Conservation (phyloP, 2,113 vertebrate genomes). For the Ceyx cyanopectus region DNA sequence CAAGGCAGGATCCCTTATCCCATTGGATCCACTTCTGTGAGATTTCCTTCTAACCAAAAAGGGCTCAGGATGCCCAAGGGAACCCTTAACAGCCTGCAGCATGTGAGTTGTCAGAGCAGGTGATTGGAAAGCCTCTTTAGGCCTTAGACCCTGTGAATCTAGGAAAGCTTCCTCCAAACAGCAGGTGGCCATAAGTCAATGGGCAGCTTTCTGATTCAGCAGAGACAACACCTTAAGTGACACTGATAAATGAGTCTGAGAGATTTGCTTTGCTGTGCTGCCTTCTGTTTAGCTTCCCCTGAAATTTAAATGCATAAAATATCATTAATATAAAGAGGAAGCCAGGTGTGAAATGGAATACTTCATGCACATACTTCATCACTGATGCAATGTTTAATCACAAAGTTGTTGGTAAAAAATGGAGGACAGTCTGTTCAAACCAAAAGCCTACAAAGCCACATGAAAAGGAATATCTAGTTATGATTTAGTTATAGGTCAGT, state of each 20-base stretch:
- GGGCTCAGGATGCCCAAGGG: neutral
- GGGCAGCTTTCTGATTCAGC: conserved; percentile 23
- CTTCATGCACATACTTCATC: neutral
- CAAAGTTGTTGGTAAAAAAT: neutral
- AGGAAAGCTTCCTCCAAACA: neutral
- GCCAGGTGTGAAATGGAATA: conserved; percentile 35
- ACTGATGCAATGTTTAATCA: neutral
- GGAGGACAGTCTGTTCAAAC: neutral
- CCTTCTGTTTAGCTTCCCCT: neutral
- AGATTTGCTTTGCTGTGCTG: neutral
- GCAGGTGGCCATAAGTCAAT: neutral
- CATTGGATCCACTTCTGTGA: neutral
- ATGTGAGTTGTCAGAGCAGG: neutral
- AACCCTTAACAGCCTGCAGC: neutral
- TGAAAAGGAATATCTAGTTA: neutral
- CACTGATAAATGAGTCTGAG: neutral
- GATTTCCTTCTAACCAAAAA: neutral
- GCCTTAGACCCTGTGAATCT: neutral
- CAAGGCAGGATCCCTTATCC: neutral
- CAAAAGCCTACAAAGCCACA: neutral
- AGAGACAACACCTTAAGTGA: neutral
- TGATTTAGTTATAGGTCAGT: neutral
- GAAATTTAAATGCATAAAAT: conserved; percentile 9
- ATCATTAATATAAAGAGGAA: neutral
- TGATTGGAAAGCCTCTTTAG: neutral